phyloP scores from a whole-genome alignment of 2,888 invertebrate genomes.

The Drosophila mimetica region DNA sequence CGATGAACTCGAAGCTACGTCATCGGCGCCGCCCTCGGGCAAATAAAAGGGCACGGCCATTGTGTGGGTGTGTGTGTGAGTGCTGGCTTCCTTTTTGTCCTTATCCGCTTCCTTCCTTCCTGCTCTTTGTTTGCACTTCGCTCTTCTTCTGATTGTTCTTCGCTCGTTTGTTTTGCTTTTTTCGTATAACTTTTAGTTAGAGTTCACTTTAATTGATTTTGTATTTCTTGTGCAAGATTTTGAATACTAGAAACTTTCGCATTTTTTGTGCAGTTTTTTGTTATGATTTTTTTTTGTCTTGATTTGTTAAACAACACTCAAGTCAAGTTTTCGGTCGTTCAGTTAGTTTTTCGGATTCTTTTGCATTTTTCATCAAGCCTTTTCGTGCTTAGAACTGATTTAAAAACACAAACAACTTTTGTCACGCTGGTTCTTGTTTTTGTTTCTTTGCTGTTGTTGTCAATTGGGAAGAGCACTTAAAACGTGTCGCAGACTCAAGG shows the following conservation, averaged over 20 bases:
- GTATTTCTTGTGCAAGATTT: constrained; percentile 76
- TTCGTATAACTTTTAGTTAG: constrained; percentile 31
- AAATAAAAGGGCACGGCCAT: constrained; percentile 85
- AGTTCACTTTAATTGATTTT: constrained; percentile 72
- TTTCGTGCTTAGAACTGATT: constrained; percentile 53
- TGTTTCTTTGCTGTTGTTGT: constrained; percentile 14
- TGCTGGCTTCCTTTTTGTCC: constrained; percentile 27
- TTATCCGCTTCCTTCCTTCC: constrained; percentile 40
- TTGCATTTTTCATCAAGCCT: constrained; percentile 69
- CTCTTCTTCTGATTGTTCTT: constrained; percentile 25
- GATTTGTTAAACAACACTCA: constrained; percentile 43
- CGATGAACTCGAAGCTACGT: constrained; percentile 74
- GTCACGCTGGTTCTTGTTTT: constrained; percentile 11
- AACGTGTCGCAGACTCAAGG: constrained; percentile 76
- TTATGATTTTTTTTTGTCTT: constrained; percentile 21
- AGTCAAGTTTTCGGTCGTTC: constrained; percentile 26
- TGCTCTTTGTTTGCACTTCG: constrained; percentile 36
- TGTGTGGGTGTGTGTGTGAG: constrained; percentile 46
- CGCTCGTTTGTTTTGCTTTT: constrained; percentile 31
- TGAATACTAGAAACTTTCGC: constrained; percentile 69
- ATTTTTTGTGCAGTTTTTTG: constrained; percentile 60
- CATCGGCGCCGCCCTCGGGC: constrained; percentile 84
- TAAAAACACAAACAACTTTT: constrained; percentile 73
- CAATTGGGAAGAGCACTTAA: constrained; percentile 76
- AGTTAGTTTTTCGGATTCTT: constrained; percentile 53